Evolutionary conservation across 2,113 vertebrate species (phyloP).

Genomic region (Rhipidura dahli): DNA sequence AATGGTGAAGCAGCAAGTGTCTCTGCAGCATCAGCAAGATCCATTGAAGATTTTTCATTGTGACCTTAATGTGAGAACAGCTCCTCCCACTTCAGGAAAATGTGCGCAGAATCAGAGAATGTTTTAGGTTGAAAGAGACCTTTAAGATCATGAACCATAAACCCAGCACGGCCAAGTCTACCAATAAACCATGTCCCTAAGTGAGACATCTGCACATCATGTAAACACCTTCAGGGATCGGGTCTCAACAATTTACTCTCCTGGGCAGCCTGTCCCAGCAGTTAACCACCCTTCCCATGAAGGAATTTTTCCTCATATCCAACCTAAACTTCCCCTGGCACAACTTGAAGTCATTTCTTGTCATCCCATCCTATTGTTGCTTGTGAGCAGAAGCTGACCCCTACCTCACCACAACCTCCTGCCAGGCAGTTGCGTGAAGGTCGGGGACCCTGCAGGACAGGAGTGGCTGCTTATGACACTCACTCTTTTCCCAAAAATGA

Average conservation of each 20-base stretch:
- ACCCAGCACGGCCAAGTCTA: neutral
- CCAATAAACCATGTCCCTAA: neutral
- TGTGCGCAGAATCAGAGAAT: neutral
- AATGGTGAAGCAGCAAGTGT: neutral
- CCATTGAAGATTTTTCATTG: neutral
- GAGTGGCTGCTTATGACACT: rapidly evolving
- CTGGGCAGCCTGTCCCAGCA: neutral
- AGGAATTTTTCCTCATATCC: neutral
- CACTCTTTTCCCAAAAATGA: neutral
- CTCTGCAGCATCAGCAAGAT: neutral
- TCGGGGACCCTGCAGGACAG: neutral
- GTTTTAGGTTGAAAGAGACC: neutral
- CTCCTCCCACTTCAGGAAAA: neutral
- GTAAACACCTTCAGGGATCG: neutral
- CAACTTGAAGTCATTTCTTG: neutral
- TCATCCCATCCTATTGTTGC: neutral
- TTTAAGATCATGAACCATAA: neutral
- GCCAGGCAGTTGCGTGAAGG: no score
- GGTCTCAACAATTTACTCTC: neutral
- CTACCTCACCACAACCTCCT: neutral
- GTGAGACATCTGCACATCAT: neutral
- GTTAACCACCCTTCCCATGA: neutral
- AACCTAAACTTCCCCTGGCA: neutral
- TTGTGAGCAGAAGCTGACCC: rapidly evolving
- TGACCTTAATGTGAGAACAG: neutral